Conservation (phyloP, 2,888 invertebrate genomes). For the Drosophila siamana region DNA sequence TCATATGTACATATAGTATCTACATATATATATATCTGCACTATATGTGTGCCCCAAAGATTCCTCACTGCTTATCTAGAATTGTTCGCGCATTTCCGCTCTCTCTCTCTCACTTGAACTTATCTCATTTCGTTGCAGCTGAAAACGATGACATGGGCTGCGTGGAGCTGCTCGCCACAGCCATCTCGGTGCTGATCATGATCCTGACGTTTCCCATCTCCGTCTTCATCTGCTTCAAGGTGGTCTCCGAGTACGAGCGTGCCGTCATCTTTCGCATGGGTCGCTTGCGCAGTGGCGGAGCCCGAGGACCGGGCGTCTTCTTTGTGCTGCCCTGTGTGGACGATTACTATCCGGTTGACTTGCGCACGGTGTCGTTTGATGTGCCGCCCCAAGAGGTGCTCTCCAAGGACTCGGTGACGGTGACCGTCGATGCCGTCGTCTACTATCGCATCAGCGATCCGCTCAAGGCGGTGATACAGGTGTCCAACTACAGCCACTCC, state of each 20-base stretch:
- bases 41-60: conserved; percentile 19
- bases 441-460: conserved; percentile 93
- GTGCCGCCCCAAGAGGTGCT: conserved; percentile 98
- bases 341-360: conserved; percentile 95
- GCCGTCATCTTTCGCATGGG: conserved; percentile 96
- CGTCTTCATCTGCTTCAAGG: conserved; percentile 94
- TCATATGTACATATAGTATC: not conserved
- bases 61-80: too few species aligned
- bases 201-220: conserved; percentile 93
- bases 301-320: conserved; percentile 92
- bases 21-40: too few species aligned
- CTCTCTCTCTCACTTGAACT: not conserved
- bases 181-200: conserved; percentile 90
- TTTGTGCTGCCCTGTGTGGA: conserved; percentile 98
- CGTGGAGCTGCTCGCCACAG: conserved; percentile 91
- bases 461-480: conserved; percentile 90
- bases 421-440: conserved; percentile 96
- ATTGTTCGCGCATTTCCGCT: too few species aligned
- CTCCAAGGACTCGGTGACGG: conserved; percentile 96
- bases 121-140: conserved; percentile 57
- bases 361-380: conserved; percentile 97
- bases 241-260: conserved; percentile 94
- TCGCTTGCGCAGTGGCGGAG: conserved; percentile 87
- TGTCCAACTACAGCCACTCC: conserved; percentile 93
- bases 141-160: conserved; percentile 89